Evolutionary conservation across 2,888 invertebrate species (phyloP).

Genomic region (Standfussiana lucernea): DNA sequence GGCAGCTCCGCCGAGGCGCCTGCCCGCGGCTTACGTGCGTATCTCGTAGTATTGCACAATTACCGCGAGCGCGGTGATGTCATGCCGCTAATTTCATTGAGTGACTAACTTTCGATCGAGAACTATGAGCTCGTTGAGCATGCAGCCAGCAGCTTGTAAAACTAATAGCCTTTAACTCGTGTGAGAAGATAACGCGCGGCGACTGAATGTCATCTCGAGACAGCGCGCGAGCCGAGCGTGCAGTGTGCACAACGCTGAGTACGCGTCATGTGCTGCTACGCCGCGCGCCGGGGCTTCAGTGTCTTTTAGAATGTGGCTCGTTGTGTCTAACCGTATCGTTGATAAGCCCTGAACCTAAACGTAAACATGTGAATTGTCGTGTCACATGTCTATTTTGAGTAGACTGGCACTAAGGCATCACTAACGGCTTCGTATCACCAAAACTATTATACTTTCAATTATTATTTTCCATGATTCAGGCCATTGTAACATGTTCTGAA

Average conservation of each 20-base stretch:
- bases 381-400: background rate
- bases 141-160: conserved; percentile 20
- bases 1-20: conserved; percentile 34
- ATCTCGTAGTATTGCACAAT: conserved; percentile 58
- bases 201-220: background rate
- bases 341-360: background rate
- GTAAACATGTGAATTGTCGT: background rate
- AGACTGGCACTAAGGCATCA: background rate
- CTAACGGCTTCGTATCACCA: background rate
- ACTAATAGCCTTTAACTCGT: conserved; percentile 42
- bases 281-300: too few relatives aligned
- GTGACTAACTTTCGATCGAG: conserved; percentile 58
- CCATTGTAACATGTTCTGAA: background rate
- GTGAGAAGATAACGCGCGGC: conserved; percentile 36
- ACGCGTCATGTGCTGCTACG: background rate
- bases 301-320: background rate
- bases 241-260: background rate
- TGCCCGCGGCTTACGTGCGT: conserved; percentile 27
- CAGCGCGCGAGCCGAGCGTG: background rate
- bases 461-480: background rate
- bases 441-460: background rate
- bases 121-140: conserved; percentile 32
- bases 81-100: conserved; percentile 75
- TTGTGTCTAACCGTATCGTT: background rate
- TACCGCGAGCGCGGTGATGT: conserved; percentile 73